Conservation (phyloP, 2,888 invertebrate genomes). For the Tyria jacobaeae region DNA sequence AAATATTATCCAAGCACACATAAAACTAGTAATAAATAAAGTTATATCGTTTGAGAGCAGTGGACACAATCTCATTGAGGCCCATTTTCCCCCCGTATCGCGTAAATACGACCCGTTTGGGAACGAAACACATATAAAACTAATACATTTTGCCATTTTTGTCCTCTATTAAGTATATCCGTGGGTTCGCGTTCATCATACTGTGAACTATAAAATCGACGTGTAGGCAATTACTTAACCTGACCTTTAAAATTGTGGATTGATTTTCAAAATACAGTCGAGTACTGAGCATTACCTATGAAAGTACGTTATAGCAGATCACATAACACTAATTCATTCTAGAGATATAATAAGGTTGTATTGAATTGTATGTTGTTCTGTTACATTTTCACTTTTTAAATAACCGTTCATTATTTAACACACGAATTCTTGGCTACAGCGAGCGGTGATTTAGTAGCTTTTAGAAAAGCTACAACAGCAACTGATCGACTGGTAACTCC, state of each 20-base stretch:
- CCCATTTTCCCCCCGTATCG: slow-evolving; percentile 58
- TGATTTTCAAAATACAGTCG: not conserved
- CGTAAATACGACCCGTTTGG: slow-evolving; percentile 61
- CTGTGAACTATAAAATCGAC: slow-evolving; percentile 28
- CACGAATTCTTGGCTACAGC: not conserved
- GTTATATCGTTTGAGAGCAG: slow-evolving; percentile 58
- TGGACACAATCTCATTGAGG: slow-evolving; percentile 58
- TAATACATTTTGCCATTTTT: slow-evolving; percentile 72
- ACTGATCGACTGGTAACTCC: not conserved
- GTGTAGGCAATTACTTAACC: slow-evolving; percentile 30
- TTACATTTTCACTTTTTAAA: not conserved
- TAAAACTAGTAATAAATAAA: slow-evolving; percentile 62
- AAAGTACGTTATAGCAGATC: not conserved
- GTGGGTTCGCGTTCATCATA: slow-evolving; percentile 47
- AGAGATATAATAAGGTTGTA: not conserved
- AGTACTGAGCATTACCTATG: not conserved
- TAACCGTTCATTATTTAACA: not conserved
- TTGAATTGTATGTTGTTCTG: not conserved
- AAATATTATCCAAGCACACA: slow-evolving; percentile 45
- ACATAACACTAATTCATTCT: not conserved
- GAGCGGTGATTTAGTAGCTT: not conserved
- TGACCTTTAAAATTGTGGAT: not conserved
- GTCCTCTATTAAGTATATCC: slow-evolving; percentile 63
- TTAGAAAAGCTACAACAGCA: not conserved
- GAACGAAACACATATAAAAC: slow-evolving; percentile 65